These are phyloP conservation scores for Drosophila neotestacea DNA, from an alignment of 2,888 invertebrate species.

Conservation along the genomic window DNA sequence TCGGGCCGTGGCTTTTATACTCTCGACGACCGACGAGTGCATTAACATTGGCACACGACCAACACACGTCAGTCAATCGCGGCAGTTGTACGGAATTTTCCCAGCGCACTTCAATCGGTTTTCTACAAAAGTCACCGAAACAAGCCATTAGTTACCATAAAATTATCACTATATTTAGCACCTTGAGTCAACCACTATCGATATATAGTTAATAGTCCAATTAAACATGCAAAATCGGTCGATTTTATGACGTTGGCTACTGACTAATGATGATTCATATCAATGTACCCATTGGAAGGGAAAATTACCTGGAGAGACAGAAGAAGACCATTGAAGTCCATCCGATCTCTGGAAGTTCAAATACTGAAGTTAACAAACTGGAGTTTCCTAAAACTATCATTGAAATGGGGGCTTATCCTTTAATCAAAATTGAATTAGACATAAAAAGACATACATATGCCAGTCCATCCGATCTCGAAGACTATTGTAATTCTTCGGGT, in stretches of 20 bases:
- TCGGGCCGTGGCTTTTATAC: constrained; percentile 55
- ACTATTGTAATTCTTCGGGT: background rate
- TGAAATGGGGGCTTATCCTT: background rate
- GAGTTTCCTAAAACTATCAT: background rate
- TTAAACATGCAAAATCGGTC: constrained; percentile 37
- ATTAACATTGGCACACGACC: constrained; percentile 37
- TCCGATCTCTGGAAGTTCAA: background rate
- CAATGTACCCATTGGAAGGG: background rate
- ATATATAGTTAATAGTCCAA: constrained; percentile 28
- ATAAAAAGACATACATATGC: too few relatives aligned
- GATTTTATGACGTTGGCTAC: constrained; percentile 25
- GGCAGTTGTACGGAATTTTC: constrained; percentile 52
- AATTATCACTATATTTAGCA: constrained; percentile 57
- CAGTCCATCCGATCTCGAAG: background rate
- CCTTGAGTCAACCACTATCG: constrained; percentile 16
- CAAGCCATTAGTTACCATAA: constrained; percentile 23
- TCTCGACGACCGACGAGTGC: constrained; percentile 30
- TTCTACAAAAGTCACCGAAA: constrained; percentile 57
- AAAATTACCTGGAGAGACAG: background rate
- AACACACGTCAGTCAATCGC: constrained; percentile 19
- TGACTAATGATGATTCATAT: constrained; percentile 13
- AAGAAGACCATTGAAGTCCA: background rate
- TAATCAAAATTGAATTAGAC: background rate
- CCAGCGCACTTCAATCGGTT: constrained; percentile 49
- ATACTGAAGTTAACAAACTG: background rate